Base-by-base conservation (phyloP, 2,888 invertebrate genomes). In the Drosophila flavopinicola region DNA sequence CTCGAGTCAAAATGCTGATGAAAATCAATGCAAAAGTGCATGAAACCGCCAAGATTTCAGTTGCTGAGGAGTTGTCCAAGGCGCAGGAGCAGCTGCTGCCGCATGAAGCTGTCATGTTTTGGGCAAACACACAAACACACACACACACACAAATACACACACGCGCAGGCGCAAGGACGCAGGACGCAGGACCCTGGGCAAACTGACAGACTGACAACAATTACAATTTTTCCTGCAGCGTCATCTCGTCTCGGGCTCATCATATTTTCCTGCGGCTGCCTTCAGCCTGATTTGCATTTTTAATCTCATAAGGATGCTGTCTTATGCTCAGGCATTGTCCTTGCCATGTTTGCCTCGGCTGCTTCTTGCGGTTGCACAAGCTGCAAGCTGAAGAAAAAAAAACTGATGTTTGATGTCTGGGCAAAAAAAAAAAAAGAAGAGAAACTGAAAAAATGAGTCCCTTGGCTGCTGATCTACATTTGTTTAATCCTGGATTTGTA, bases 281-380 rank as follows among this genome's bases (percentile, higher is more conserved):
- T 66, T 69, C 47, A 61, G 74, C 80, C 80, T 88, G 82, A 89
- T 89, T 89, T 89, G 87, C 89, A 89, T 89, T 88, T 88, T 86
- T 88, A 89, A 89, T 89, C 89, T 86, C 88, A 89, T 88, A 89
- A 88, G 84, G 80, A 80, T 78, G 83, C 74, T 77, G 77, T 58
- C 64, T 58, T 64, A 65, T 80, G 82, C 72, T 65, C 33, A 53
- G 48, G 66, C 74, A 80, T 80, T 79, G 74, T 85, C 78, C 78
- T 72, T 67, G 44, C 57, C 39, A 58, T 68, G 52, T 59, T 67
- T 59, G 54, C 57, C 56, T 65, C 42, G 38, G 35, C 17, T 44
- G 29, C 9, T 20, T 44, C 44, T 64, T 84, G 78, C 39, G 78
- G 82, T 77, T 76, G 64, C 72, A 58, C 78, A 78, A 83, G 77